A percentile compares a stretch with the other conserved stretches of the same genome.
Evolutionary conservation across 2,888 invertebrate species (phyloP).

Genomic region (Drosophila emarginata): DNA sequence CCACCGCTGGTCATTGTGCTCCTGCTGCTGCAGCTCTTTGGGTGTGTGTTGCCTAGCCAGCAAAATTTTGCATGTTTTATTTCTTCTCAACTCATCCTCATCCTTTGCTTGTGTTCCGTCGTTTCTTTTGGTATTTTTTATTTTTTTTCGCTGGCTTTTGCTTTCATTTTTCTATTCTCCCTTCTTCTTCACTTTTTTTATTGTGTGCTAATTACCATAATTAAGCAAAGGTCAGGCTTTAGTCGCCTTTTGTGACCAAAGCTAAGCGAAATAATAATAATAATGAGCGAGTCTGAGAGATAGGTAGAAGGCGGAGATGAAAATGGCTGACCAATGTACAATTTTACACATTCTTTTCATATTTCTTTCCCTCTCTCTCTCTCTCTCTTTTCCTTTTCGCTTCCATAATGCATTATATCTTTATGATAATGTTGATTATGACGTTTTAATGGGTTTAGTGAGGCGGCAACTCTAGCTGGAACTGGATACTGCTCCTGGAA

Average conservation of each 20-base stretch:
- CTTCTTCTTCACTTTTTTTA: constrained; percentile 34
- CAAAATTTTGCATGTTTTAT: constrained; percentile 38
- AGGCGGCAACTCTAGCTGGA: constrained; percentile 29
- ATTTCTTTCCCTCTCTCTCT: background rate
- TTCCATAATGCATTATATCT: constrained; percentile 57
- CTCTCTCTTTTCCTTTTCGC: background rate
- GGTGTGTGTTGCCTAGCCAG: constrained; percentile 15
- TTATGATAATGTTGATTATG: constrained; percentile 74
- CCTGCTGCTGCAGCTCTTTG: no score
- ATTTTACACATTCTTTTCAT: constrained; percentile 24
- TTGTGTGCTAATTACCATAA: constrained; percentile 73
- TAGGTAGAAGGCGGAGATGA: constrained; percentile 15
- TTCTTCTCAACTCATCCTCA: constrained; percentile 13
- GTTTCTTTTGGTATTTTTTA: constrained; percentile 56
- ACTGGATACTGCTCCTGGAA: background rate
- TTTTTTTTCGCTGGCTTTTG: constrained; percentile 16
- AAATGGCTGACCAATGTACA: constrained; percentile 63
- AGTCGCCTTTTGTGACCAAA: constrained; percentile 71
- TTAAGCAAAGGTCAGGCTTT: constrained; percentile 78
- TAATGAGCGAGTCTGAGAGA: constrained; percentile 52
- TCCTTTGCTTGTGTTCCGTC: constrained; percentile 36
- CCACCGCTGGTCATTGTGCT: background rate
- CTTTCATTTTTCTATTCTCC: constrained; percentile 6
- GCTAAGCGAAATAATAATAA: constrained; percentile 59
- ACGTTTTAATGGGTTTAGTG: constrained; percentile 72